These are phyloP conservation scores for Drosophila sulfurigaster DNA, from an alignment of 1,140 invertebrate species.

Conservation along the genomic window DNA sequence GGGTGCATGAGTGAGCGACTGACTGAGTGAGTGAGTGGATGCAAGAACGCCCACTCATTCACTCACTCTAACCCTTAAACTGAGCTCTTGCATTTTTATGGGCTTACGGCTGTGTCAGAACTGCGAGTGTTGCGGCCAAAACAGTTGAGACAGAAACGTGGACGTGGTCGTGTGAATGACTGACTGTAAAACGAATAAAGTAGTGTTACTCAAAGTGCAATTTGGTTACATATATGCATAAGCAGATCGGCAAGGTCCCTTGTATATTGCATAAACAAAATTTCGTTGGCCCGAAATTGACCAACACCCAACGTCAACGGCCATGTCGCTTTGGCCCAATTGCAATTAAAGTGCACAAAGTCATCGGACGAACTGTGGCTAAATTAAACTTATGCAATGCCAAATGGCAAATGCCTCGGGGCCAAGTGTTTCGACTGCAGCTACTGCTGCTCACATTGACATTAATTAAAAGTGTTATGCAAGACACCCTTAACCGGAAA, in stretches of 20 bases:
- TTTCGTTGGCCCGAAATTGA: constrained; percentile 21
- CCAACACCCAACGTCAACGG: constrained; percentile 13
- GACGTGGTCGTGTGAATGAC: constrained; percentile 33
- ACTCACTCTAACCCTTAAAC: constrained; percentile 34
- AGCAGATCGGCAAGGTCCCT: neutral
- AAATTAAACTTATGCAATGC: constrained; percentile 64
- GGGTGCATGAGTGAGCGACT: constrained; percentile 32
- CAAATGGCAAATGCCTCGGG: constrained; percentile 19
- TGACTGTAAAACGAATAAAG: constrained; percentile 16
- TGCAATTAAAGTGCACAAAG: constrained; percentile 49
- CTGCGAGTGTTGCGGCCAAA: constrained; percentile 26
- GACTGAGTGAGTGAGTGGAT: constrained; percentile 41
- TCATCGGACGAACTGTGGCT: constrained; percentile 3
- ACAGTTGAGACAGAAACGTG: constrained; percentile 63
- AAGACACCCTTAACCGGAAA: constrained; percentile 61
- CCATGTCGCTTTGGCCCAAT: neutral
- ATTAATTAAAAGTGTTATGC: constrained; percentile 81
- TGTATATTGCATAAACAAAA: constrained; percentile 39
- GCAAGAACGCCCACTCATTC: constrained; percentile 36
- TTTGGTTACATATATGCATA: neutral
- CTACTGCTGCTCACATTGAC: constrained; percentile 47
- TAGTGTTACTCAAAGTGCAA: neutral
- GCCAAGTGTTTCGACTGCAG: constrained; percentile 15
- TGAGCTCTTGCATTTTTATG: constrained; percentile 75
- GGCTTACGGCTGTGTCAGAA: constrained; percentile 56